phyloP scores from a whole-genome alignment of 2,113 vertebrate genomes.

The Callaeas wilsoni region DNA sequence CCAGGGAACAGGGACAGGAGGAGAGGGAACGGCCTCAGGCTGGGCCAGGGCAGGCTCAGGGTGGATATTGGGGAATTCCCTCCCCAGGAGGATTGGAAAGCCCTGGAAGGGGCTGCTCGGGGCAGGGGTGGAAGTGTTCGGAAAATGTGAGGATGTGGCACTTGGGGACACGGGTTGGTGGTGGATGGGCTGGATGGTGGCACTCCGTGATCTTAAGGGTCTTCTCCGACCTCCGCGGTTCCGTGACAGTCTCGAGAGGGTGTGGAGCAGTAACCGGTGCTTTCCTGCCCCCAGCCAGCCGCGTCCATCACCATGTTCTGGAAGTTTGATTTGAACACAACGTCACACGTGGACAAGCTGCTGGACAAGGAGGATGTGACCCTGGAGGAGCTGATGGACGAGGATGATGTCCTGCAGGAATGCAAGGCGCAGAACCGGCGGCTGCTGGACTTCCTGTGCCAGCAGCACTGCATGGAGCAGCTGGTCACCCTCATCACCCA shows the following conservation, averaged over 20 bases:
- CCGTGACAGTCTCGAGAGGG: accelerated
- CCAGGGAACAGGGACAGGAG: background rate
- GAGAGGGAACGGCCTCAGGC: background rate
- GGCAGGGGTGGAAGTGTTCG: too few species aligned
- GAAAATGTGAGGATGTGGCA: accelerated
- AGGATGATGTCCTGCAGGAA: conserved; percentile 94
- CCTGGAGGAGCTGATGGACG: conserved; percentile 91
- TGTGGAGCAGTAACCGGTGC: accelerated
- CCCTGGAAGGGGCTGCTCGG: background rate
- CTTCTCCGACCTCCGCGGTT: accelerated
- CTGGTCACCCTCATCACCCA: conserved; percentile 90
- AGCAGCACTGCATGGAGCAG: conserved; percentile 92
- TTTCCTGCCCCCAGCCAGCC: conserved; percentile 56
- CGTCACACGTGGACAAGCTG: conserved; percentile 94
- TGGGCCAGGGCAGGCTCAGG: background rate
- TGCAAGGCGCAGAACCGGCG: conserved; percentile 95
- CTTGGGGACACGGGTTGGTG: accelerated
- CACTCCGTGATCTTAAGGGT: accelerated
- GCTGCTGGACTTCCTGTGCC: conserved; percentile 91
- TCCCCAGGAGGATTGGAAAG: background rate
- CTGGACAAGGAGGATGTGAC: conserved; percentile 93
- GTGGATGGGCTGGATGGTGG: background rate
- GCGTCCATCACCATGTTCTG: conserved; percentile 90
- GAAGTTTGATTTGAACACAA: conserved; percentile 96
- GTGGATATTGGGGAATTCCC: background rate